Percentiles rank a stretch among this genome's conserved stretches.
phyloP scores from a whole-genome alignment of 2,888 invertebrate species.

The Hirtodrosophila trivittata region DNA sequence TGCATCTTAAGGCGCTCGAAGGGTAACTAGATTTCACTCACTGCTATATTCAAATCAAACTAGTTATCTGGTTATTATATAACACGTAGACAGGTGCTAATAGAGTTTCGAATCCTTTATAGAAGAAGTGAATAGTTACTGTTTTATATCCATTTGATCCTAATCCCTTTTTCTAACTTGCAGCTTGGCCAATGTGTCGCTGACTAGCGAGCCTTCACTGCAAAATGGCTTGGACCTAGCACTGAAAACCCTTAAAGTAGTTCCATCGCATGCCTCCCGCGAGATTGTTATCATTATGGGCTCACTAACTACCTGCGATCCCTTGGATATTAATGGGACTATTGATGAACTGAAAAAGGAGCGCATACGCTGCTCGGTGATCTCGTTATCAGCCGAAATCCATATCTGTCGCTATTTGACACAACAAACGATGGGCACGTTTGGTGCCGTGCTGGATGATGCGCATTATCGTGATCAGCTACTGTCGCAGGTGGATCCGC shows the following conservation, averaged over 20 bases:
- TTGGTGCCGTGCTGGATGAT: conserved; percentile 94
- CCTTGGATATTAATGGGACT: conserved; percentile 94
- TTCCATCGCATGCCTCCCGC: conserved; percentile 97
- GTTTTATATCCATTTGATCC: no score
- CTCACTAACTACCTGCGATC: conserved; percentile 98
- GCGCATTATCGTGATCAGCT: conserved; percentile 89
- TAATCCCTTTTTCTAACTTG: no score
- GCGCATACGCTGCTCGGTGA: conserved; percentile 96
- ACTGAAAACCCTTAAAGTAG: conserved; percentile 90
- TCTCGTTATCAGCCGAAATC: conserved; percentile 97
- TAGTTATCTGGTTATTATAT: no score
- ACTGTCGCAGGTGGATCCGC: conserved; percentile 88
- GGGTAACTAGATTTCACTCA: conserved; percentile 80
- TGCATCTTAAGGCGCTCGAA: conserved; percentile 89
- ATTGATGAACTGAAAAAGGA: conserved; percentile 90
- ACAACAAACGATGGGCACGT: conserved; percentile 93
- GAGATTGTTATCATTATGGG: conserved; percentile 96
- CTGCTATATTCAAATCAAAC: not conserved
- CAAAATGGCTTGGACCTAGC: conserved; percentile 98
- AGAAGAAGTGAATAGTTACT: no score
- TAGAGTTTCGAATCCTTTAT: no score
- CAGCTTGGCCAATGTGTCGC: conserved; percentile 87
- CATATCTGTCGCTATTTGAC: conserved; percentile 94
- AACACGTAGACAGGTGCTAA: no score
- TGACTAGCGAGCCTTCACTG: conserved; percentile 96